A percentile compares a stretch with the other conserved stretches of the same genome.
These are phyloP conservation scores for Sparidentex hasta DNA, from an alignment of 2,797 vertebrate genomes.

Conservation along the genomic window DNA sequence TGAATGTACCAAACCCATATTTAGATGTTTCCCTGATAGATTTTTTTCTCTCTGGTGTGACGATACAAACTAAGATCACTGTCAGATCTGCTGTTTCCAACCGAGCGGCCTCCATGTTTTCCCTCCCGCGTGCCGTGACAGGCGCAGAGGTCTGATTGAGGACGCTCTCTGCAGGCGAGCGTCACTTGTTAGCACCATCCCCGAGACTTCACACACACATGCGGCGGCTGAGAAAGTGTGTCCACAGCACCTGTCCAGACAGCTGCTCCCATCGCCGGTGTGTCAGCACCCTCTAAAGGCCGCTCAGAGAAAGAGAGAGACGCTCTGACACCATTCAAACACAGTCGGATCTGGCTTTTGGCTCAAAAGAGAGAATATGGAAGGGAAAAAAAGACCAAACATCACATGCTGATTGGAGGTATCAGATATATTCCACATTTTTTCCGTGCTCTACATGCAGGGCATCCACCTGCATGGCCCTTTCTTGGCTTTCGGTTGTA, in stretches of 20 bases:
- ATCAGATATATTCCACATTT: neutral
- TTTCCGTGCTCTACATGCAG: slow-evolving; percentile 31
- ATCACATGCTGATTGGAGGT: neutral
- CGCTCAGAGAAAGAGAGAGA: neutral
- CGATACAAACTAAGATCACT: neutral
- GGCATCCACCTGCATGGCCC: slow-evolving; percentile 52
- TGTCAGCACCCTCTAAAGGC: slow-evolving; percentile 69
- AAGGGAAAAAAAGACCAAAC: neutral
- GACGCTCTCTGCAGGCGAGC: slow-evolving; percentile 46
- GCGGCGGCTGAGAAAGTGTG: slow-evolving; percentile 69
- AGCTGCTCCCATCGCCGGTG: slow-evolving; percentile 34
- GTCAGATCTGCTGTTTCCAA: neutral
- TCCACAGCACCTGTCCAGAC: slow-evolving; percentile 52
- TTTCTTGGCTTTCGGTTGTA: slow-evolving; percentile 35
- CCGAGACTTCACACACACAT: slow-evolving; percentile 69
- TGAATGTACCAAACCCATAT: neutral
- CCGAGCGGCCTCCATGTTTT: neutral
- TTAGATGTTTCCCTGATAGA: neutral
- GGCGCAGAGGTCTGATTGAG: slow-evolving; percentile 35
- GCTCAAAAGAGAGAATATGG: neutral
- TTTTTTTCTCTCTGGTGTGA: neutral
- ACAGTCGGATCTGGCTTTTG: neutral
- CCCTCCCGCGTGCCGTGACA: neutral
- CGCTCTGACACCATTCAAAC: neutral
- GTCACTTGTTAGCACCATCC: slow-evolving; percentile 70